Conservation (phyloP, 2,888 invertebrate species). For the Creontiades dilutus region DNA sequence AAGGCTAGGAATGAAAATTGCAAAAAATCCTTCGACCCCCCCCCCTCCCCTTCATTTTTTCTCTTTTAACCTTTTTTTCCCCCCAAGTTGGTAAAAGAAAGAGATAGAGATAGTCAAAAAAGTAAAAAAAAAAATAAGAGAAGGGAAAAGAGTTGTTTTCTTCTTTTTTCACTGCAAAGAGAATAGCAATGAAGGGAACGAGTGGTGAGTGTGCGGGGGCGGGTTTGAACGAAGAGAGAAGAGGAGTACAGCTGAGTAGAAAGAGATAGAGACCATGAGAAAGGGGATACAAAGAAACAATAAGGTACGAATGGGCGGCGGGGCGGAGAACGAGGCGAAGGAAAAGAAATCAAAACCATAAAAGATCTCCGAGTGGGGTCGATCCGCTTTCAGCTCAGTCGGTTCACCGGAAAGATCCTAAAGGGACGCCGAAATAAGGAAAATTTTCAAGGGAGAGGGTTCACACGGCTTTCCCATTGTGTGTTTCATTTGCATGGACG, state of each 20-base stretch:
- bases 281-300: slow-evolving; percentile 65
- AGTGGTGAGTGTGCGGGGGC: background rate
- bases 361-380: slow-evolving; percentile 57
- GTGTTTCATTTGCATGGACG: background rate
- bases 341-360: slow-evolving; percentile 69
- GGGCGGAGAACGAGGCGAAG: background rate
- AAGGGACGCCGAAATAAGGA: background rate
- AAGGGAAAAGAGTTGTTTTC: background rate
- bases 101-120: slow-evolving; percentile 5
- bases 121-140: slow-evolving; percentile 13
- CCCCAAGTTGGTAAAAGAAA: slow-evolving; percentile 1
- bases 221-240: background rate
- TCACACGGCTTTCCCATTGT: background rate
- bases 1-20: slow-evolving; percentile 67
- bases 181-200: slow-evolving; percentile 37
- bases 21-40: slow-evolving; percentile 58
- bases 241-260: slow-evolving; percentile 1
- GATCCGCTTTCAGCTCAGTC: slow-evolving; percentile 49
- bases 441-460: background rate
- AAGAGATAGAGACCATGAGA: slow-evolving; percentile 45
- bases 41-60: slow-evolving; percentile 9
- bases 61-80: slow-evolving; percentile 38
- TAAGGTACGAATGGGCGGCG: background rate
- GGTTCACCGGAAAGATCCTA: background rate
- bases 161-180: slow-evolving; percentile 24